Base-by-base conservation (phyloP, 2,888 invertebrate species). In the Drosophila ezoana region DNA sequence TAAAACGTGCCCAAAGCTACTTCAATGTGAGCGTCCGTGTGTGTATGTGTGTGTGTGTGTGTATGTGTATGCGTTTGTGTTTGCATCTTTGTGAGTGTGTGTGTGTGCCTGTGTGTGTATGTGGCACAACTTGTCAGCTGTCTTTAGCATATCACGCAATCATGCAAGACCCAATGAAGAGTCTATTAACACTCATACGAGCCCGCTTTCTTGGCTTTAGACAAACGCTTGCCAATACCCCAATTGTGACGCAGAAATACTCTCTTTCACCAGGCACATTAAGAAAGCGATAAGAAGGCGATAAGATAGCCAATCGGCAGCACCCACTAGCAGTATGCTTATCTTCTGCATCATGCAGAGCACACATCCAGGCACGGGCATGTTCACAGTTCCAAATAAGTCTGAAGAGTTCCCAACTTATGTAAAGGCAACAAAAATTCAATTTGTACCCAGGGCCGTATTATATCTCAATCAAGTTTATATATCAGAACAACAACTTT, bases 131-230 rank as follows among this genome's bases (percentile, higher is more conserved):
- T 43, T 62, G 60, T 44, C 14, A 35, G 54, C 54, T 43, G 47
- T 57, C 37, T 16, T 35, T 62, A 57, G 62, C 47, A 35, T 13
- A 48, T 49, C 62, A 62, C 40, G 58, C 48, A 58, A 49, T 13
- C 59, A 44, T 13, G n/a, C 35, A 43, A 32, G 20, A 14, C 35
- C 43, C 13, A 3, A 9, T 35, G 14, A 18, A 8, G 18, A 37
- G 18, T 38, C 3, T 13, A 20, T 35, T 9, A 14, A 13, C 18
- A 35, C 28, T 28, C 40, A 40, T 10, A 16, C 40, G 16, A 40
- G 40, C 16, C 16, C 40, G 10, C 10, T 40, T 16, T n/a, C 16
- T 10, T 2, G 11, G 10, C 16, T 16, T 16, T n/a, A 16, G 16
- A 10, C 40, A 4, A 40, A 16, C 16, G 40, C 16, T 16, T 40